phyloP scores from a whole-genome alignment of 2,888 invertebrate species.

The Tipula vernalis region DNA sequence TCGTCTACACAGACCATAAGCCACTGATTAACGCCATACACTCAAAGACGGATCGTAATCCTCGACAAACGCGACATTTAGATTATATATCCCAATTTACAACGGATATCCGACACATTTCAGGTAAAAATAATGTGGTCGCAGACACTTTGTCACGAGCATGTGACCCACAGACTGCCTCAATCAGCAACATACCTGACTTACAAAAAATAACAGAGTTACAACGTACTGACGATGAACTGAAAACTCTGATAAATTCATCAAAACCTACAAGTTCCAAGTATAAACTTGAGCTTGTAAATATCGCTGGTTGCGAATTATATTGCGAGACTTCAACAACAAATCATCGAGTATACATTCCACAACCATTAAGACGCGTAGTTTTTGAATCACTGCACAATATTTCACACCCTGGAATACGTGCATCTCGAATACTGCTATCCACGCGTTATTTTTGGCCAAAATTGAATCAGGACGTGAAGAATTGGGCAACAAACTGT shows the following conservation, averaged over 20 bases:
- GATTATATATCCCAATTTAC: no score
- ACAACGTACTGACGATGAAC: background rate
- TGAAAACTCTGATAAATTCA: background rate
- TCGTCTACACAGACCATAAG: no score
- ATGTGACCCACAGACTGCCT: background rate
- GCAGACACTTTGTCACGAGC: slow-evolving; percentile 9
- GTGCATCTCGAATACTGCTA: no score
- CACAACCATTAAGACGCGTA: background rate
- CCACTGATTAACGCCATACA: no score
- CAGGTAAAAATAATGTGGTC: no score
- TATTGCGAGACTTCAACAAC: background rate
- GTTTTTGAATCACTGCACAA: background rate
- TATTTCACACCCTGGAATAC: no score
- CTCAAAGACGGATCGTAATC: no score
- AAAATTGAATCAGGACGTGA: no score
- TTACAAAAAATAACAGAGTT: background rate
- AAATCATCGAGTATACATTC: background rate
- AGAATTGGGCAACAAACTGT: no score
- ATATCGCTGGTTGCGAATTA: background rate
- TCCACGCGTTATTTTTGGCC: no score
- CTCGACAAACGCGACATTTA: no score
- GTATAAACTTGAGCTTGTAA: background rate
- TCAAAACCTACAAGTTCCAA: background rate
- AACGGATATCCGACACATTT: no score
- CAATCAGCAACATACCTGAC: background rate